phyloP scores from a whole-genome alignment of 64 coral and sea anemone species.

The Anthopleura sola region DNA sequence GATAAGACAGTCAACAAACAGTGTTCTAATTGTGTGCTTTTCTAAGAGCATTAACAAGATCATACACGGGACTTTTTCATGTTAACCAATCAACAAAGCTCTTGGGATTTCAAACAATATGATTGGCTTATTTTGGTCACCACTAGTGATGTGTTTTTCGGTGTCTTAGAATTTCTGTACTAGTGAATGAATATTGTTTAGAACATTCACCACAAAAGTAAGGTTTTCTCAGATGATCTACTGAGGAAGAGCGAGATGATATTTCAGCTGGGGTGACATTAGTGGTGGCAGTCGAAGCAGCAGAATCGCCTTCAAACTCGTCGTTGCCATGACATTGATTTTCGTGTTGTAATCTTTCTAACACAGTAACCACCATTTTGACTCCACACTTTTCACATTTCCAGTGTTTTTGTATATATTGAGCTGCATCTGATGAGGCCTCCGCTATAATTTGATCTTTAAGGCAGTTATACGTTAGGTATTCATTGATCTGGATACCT shows the following conservation, averaged over 20 bases:
- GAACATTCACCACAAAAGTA: constrained; percentile 62
- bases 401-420: constrained; percentile 91
- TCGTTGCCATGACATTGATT: constrained; percentile 43
- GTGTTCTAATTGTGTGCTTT: too few relatives aligned
- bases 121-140: neutral
- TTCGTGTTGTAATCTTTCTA: constrained; percentile 74
- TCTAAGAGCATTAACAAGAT: too few relatives aligned
- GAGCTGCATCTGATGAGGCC: constrained; percentile 72
- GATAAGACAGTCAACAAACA: neutral
- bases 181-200: constrained; percentile 71
- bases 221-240: constrained; percentile 47
- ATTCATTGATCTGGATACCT: constrained; percentile 85
- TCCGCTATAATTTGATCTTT: constrained; percentile 63
- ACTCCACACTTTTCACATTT: constrained; percentile 64
- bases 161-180: constrained; percentile 87
- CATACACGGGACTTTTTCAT: too few relatives aligned
- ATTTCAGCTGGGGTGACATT: neutral
- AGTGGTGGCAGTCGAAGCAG: neutral
- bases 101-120: too few relatives aligned
- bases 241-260: neutral
- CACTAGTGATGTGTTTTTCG: constrained; percentile 44
- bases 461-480: constrained; percentile 88
- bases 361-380: constrained; percentile 82
- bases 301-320: neutral
- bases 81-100: too few relatives aligned